Evolutionary conservation across 2,797 vertebrate genomes (phyloP), one percentile per base, ranked within the genome.

Genomic region (Lindbergichthys nudifrons): DNA sequence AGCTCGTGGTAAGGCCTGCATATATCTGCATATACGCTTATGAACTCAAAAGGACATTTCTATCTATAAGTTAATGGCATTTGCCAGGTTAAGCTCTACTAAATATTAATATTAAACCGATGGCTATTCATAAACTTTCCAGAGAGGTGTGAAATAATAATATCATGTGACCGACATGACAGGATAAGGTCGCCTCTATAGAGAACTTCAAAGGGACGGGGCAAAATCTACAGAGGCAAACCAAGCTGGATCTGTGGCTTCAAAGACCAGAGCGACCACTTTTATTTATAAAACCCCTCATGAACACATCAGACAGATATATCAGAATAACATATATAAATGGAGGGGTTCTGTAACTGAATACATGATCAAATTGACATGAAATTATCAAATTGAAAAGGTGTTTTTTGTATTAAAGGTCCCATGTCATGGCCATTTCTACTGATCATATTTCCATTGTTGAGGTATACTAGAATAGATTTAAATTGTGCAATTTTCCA

Each of bases 121-220:
- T 41, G 46, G n/a, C 52, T 79, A 58, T 80, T 80, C 72, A 78
- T 80, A 68, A 72, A 77, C 52, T 71, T 60, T 36, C 43, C 48
- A 21, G 6, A 64, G 62, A 77, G 64, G 76, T 81, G 61, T 79
- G 54, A 73, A 52, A 68, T 72, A 62, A 87, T 32, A 82, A 87
- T 32, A 82, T 57, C 62, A 56, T 57, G 61, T 69, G 78, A 85
- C 70, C 83, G 50, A 75, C 30, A n/a, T 73, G 58, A 70, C n/a
- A 46, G 71, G 68, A 80, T 73, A 74, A 86, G 14, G 74, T 77
- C 13, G 26, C 58, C 71, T 83, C 57, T 45, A 19, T 41, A 59
- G 36, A 70, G 32, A 77, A 76, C 72, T 77, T 80, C 76, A 89
- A 82, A 88, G 82, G 10, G 60, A 84, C 41, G 4, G 51, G 19